These are phyloP conservation scores for Sminthurides aquaticus DNA, from an alignment of 2,888 invertebrate species.

Conservation along the genomic window DNA sequence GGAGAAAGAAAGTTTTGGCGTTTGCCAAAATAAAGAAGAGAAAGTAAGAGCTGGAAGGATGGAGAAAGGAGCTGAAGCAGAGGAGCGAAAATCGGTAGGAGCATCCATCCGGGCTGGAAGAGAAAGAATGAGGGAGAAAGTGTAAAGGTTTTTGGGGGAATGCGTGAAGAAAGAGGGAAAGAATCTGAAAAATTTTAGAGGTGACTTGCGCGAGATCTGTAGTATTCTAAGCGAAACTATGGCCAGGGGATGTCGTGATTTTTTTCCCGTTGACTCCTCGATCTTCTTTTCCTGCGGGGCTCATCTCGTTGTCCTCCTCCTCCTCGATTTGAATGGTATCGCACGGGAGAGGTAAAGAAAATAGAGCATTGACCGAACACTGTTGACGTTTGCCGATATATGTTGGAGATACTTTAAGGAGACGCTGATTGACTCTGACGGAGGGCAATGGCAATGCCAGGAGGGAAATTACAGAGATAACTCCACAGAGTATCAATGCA, in stretches of 20 bases:
- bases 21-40: too few relatives aligned
- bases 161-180: neutral
- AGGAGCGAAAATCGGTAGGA: neutral
- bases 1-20: too few relatives aligned
- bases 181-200: conserved; percentile 16
- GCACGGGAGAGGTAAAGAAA: neutral
- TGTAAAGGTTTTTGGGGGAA: neutral
- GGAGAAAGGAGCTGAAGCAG: too few relatives aligned
- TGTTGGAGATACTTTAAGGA: neutral
- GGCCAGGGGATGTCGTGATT: neutral
- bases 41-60: too few relatives aligned
- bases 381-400: neutral
- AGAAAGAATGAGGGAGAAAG: conserved; percentile 5
- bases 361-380: neutral
- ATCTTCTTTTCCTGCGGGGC: conserved; percentile 17
- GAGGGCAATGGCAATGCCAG: neutral
- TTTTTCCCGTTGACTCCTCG: conserved; percentile 5
- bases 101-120: neutral
- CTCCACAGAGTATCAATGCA: neutral
- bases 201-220: conserved; percentile 41
- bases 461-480: neutral
- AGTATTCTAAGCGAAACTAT: conserved; percentile 35
- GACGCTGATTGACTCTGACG: neutral
- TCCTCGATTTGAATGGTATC: conserved; percentile 1
- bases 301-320: conserved; percentile 16